These are phyloP conservation scores for Procambarus virginalis DNA, from an alignment of 1,140 invertebrate species.

Conservation along the genomic window DNA sequence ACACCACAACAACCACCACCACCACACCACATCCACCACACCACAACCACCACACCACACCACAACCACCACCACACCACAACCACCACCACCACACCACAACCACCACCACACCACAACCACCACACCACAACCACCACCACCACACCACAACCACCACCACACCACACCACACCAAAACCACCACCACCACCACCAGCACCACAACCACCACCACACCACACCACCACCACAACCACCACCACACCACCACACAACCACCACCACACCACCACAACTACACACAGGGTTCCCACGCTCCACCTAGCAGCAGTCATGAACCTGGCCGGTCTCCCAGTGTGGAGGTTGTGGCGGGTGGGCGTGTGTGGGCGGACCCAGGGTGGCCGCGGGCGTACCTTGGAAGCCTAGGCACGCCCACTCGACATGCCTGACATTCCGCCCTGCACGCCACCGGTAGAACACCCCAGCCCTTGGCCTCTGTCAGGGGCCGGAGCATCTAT, in stretches of 20 bases:
- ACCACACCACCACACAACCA: too few species aligned
- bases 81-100: too few species aligned
- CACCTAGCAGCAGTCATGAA: neutral
- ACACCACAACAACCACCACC: too few species aligned
- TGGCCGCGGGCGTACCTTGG: conserved; percentile 20
- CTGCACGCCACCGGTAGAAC: conserved; percentile 28
- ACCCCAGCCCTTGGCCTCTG: neutral
- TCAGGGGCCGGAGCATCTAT: neutral
- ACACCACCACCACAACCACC: too few species aligned
- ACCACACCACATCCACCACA: too few species aligned
- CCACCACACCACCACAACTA: neutral
- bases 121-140: too few species aligned
- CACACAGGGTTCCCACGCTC: neutral
- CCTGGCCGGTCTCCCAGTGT: neutral
- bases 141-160: too few species aligned
- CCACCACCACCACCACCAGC: too few species aligned
- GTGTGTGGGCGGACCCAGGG: conserved; percentile 34
- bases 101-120: too few species aligned
- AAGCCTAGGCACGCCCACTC: conserved; percentile 22
- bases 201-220: too few species aligned
- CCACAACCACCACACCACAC: neutral
- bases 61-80: too few species aligned
- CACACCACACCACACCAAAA: too few species aligned
- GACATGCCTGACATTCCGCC: conserved; percentile 28
- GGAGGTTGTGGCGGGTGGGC: conserved; percentile 22